phyloP scores from a whole-genome alignment of 2,797 vertebrate species.

The Geotrypetes seraphini region DNA sequence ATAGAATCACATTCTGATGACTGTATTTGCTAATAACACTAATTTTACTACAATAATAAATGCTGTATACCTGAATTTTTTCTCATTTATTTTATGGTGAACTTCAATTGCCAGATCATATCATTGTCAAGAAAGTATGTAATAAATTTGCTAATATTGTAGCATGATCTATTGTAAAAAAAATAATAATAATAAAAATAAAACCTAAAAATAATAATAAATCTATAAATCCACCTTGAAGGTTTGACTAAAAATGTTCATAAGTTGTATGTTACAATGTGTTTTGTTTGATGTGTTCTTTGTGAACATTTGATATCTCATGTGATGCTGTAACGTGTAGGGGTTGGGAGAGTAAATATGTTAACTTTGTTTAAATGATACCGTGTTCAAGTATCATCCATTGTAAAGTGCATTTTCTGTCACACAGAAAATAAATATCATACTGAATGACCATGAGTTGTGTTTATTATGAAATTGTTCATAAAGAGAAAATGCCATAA shows the following conservation, averaged over 20 bases:
- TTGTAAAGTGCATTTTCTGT: slow-evolving; percentile 55
- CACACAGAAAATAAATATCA: slow-evolving; percentile 60
- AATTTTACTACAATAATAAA: slow-evolving; percentile 39
- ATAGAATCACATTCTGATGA: no score
- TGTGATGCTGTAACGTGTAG: no score
- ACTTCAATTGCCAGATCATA: slow-evolving; percentile 42
- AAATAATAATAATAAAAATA: no score
- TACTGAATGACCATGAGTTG: slow-evolving; percentile 48
- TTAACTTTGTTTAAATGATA: slow-evolving; percentile 37
- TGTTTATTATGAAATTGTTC: slow-evolving; percentile 14
- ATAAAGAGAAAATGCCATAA: background rate
- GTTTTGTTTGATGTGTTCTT: slow-evolving; percentile 36
- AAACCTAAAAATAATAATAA: no score
- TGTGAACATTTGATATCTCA: slow-evolving; percentile 41
- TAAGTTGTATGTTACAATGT: slow-evolving; percentile 41
- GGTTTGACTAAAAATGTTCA: slow-evolving; percentile 33
- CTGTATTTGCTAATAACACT: slow-evolving; percentile 26
- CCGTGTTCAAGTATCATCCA: slow-evolving; percentile 36
- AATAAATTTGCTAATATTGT: slow-evolving; percentile 44
- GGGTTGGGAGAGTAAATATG: slow-evolving; percentile 22
- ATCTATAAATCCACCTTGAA: slow-evolving; percentile 34
- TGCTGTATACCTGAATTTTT: slow-evolving; percentile 39
- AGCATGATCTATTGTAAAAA: slow-evolving; percentile 54
- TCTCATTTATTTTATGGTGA: slow-evolving; percentile 41
- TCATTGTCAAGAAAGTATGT: slow-evolving; percentile 39